These are phyloP conservation scores for Trichonephila clavipes DNA, from an alignment of 1,140 invertebrate genomes.

Conservation along the genomic window DNA sequence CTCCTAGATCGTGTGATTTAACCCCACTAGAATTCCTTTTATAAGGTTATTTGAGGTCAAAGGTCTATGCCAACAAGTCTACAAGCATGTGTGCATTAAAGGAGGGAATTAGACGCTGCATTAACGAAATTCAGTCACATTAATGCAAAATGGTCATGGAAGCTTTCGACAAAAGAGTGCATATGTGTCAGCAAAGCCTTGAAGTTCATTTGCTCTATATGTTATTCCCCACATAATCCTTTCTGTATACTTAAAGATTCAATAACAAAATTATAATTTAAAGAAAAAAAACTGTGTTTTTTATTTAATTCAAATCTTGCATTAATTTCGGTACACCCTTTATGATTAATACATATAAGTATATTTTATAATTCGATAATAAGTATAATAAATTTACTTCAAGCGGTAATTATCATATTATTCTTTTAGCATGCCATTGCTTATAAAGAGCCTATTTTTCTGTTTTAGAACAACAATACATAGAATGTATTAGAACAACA, in stretches of 20 bases:
- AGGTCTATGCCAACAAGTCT: neutral
- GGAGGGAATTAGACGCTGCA: neutral
- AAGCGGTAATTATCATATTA: no score
- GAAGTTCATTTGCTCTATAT: neutral
- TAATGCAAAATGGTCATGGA: neutral
- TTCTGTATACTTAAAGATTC: neutral
- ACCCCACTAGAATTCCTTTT: neutral
- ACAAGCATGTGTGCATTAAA: neutral
- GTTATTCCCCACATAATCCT: neutral
- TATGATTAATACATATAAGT: neutral
- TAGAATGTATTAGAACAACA: no score
- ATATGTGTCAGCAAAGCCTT: neutral
- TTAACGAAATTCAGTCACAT: slow-evolving; percentile 18
- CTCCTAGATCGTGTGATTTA: neutral
- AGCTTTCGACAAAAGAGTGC: neutral
- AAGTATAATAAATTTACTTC: no score
- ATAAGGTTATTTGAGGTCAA: neutral
- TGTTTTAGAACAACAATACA: no score
- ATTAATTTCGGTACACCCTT: neutral
- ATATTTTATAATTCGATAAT: no score
- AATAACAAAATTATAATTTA: neutral
- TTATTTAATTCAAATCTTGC: neutral
- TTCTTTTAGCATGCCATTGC: no score
- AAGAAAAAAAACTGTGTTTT: neutral
- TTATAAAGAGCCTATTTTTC: no score